Percentiles rank a stretch among this genome's conserved stretches.
Conservation (phyloP, 2,797 vertebrate species). For the Perodicticus potto region DNA sequence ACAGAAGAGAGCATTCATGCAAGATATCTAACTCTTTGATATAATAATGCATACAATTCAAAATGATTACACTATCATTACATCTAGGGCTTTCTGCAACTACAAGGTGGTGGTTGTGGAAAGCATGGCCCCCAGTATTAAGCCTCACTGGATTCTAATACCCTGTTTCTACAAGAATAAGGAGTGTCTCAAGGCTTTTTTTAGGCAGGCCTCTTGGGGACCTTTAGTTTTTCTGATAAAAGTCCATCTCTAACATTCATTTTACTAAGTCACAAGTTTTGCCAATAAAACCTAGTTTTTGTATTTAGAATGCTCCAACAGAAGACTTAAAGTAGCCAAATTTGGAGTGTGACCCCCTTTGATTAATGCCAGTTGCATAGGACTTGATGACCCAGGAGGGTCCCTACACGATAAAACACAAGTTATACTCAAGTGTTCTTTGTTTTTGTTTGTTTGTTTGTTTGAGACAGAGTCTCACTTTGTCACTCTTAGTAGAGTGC, state of each 20-base stretch:
- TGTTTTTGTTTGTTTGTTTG: background rate
- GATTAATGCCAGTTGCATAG: background rate
- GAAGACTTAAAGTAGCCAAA: background rate
- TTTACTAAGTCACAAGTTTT: background rate
- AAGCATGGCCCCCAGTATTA: no score
- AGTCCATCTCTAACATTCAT: constrained; percentile 18
- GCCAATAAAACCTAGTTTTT: constrained; percentile 4
- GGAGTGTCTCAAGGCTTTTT: background rate
- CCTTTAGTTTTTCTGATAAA: background rate
- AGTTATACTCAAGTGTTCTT: background rate
- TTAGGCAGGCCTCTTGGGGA: background rate
- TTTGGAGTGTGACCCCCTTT: background rate
- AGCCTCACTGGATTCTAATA: background rate
- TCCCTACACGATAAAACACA: background rate
- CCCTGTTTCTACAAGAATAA: background rate
- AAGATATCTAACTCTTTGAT: no score
- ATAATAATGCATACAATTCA: no score
- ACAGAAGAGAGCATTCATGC: no score
- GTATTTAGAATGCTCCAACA: background rate
- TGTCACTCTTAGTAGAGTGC: no score
- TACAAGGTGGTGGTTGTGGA: no score
- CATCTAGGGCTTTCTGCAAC: no score
- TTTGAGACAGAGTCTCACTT: no score
- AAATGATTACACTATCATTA: no score
- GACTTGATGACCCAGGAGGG: background rate